These are phyloP conservation scores for Popillia japonica DNA, from an alignment of 1,140 invertebrate genomes.

Conservation along the genomic window DNA sequence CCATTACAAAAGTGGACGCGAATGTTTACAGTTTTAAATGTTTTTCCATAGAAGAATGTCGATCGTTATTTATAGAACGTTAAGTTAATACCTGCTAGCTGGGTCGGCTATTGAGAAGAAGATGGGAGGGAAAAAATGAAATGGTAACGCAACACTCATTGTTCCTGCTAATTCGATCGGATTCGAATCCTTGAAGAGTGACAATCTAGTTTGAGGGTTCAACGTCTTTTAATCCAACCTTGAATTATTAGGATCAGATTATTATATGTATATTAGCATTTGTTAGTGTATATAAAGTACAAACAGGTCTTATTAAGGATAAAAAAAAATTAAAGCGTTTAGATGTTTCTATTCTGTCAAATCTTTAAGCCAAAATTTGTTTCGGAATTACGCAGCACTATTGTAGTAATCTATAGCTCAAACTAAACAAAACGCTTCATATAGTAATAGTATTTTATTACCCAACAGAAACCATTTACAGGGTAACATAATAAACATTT, in stretches of 20 bases:
- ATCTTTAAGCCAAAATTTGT: too few species aligned
- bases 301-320: too few species aligned
- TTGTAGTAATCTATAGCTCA: too few species aligned
- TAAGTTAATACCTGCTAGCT: not conserved
- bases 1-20: not conserved
- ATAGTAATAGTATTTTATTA: too few species aligned
- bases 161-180: not conserved
- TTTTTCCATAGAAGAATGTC: not conserved
- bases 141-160: not conserved
- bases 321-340: too few species aligned
- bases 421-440: too few species aligned
- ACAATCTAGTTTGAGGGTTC: not conserved
- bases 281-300: too few species aligned
- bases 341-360: too few species aligned
- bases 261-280: not conserved
- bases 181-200: not conserved
- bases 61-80: not conserved
- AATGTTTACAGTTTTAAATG: not conserved
- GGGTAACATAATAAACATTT: too few species aligned
- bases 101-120: not conserved
- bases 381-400: too few species aligned
- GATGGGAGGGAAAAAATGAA: too few species aligned
- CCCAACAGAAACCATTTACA: too few species aligned
- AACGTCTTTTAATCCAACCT: not conserved
- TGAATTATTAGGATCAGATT: not conserved